These are phyloP conservation scores for Drosophila micromelanica DNA, from an alignment of 1,140 invertebrate genomes.

Conservation along the genomic window DNA sequence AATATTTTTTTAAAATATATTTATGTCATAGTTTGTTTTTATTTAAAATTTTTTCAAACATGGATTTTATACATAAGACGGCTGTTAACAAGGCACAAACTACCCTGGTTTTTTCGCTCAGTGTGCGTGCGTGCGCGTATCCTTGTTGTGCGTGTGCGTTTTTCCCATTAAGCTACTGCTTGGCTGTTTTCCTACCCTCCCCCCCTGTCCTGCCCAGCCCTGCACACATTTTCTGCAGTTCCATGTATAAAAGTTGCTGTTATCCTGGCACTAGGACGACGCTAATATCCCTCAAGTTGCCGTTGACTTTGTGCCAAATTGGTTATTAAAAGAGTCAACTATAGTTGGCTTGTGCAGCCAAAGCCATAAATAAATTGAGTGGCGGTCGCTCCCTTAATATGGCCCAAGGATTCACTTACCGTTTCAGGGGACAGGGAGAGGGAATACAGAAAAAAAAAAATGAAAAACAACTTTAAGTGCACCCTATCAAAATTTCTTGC, in stretches of 20 bases:
- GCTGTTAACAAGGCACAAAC: no score
- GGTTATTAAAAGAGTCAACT: slow-evolving; percentile 77
- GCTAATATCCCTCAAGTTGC: slow-evolving; percentile 62
- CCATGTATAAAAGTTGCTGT: slow-evolving; percentile 37
- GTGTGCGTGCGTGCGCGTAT: background rate
- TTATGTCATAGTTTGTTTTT: no score
- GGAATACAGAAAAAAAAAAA: background rate
- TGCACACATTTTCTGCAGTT: background rate
- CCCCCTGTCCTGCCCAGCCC: background rate
- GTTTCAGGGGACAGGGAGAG: background rate
- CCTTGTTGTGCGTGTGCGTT: slow-evolving; percentile 47
- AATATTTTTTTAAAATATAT: no score
- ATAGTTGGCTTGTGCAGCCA: slow-evolving; percentile 13
- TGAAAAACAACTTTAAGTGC: no score
- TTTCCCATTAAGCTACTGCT: slow-evolving; percentile 61
- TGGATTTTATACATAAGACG: no score
- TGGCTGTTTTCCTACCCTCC: background rate
- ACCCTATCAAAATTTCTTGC: no score
- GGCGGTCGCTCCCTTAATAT: slow-evolving; percentile 12
- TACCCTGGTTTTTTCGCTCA: no score
- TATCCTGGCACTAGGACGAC: slow-evolving; percentile 24
- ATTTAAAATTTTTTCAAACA: no score
- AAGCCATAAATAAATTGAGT: slow-evolving; percentile 45
- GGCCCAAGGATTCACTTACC: background rate
- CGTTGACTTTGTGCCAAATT: slow-evolving; percentile 66